Evolutionary conservation across 2,797 vertebrate species (phyloP).

Genomic region (Halcyon smyrnensis): DNA sequence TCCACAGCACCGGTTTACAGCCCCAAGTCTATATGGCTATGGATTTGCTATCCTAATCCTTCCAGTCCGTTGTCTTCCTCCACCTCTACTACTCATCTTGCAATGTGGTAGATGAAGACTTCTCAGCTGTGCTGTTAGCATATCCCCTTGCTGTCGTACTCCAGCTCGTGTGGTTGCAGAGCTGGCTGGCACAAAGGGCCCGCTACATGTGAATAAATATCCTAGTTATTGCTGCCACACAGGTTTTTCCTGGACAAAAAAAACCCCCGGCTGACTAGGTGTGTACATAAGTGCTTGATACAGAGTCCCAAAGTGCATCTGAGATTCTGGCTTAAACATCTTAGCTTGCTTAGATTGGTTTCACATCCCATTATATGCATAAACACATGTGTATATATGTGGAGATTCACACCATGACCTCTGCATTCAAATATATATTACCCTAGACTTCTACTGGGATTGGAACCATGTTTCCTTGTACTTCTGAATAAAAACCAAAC

Average conservation of each 20-base stretch:
- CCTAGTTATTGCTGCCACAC: neutral
- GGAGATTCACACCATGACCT: constrained; percentile 1
- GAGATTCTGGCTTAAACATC: neutral
- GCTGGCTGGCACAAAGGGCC: neutral
- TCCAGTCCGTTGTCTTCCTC: neutral
- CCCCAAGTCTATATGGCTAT: neutral
- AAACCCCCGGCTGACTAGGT: neutral
- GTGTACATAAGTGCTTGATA: neutral
- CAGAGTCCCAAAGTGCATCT: neutral
- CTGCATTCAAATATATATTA: neutral
- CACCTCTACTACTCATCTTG: neutral
- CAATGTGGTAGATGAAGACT: neutral
- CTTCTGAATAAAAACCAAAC: constrained; percentile 17
- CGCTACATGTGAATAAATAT: neutral
- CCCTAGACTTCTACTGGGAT: neutral
- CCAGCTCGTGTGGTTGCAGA: neutral
- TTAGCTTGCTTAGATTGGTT: neutral
- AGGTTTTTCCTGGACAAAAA: neutral
- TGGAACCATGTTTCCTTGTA: neutral
- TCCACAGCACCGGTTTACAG: neutral
- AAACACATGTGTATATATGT: neutral
- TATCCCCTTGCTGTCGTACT: neutral
- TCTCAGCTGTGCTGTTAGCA: neutral
- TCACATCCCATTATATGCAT: neutral
- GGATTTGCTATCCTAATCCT: neutral